These are phyloP conservation scores for Melanaphis sacchari DNA, from an alignment of 1,140 invertebrate genomes.

Conservation along the genomic window DNA sequence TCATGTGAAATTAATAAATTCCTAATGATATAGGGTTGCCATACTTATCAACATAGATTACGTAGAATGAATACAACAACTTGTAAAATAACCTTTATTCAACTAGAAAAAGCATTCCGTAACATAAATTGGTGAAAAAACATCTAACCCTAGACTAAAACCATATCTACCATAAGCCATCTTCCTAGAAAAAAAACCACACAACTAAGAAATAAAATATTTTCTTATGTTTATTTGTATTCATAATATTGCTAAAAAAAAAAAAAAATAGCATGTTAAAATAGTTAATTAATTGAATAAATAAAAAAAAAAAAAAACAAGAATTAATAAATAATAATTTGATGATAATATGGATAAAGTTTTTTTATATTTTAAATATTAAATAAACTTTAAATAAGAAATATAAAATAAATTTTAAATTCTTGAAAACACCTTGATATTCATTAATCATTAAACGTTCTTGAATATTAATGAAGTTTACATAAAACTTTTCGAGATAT, in stretches of 20 bases:
- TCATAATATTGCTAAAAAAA: not conserved
- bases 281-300: not conserved
- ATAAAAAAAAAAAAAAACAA: not conserved
- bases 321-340: too few species aligned
- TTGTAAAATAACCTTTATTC: too few species aligned
- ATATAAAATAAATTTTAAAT: not conserved
- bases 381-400: not conserved
- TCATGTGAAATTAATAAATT: too few species aligned
- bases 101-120: too few species aligned
- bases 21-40: too few species aligned
- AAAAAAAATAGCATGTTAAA: not conserved
- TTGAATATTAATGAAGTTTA: conserved; percentile 13
- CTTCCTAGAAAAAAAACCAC: too few species aligned
- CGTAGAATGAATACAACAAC: too few species aligned
- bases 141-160: too few species aligned
- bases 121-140: too few species aligned
- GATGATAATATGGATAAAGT: not conserved
- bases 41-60: too few species aligned
- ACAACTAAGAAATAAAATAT: too few species aligned
- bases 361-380: not conserved
- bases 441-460: not conserved
- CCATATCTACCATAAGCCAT: too few species aligned
- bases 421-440: not conserved
- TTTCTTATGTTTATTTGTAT: not conserved
- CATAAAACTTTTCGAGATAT: not conserved